Conservation (phyloP, 2,888 invertebrate species). For the Sarcophaga rosellei region DNA sequence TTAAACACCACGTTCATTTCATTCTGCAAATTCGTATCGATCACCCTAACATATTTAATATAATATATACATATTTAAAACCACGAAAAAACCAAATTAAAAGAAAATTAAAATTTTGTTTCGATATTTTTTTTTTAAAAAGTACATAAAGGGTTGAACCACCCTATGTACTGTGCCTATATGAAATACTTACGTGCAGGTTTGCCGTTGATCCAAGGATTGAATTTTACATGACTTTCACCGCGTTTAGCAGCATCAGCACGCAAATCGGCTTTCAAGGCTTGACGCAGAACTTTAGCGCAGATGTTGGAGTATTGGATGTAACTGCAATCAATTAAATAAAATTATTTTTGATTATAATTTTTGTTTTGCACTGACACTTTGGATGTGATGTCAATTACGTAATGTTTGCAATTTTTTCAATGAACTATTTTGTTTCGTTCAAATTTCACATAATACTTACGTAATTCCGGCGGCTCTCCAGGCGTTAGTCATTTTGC, state of each 20-base stretch:
- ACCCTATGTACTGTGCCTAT: background rate
- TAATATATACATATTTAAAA: too few relatives aligned
- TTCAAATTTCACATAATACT: constrained; percentile 78
- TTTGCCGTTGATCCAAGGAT: constrained; percentile 95
- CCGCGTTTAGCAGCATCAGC: constrained; percentile 89
- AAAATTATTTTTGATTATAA: background rate
- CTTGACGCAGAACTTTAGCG: constrained; percentile 89
- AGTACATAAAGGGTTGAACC: too few relatives aligned
- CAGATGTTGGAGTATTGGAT: constrained; percentile 98
- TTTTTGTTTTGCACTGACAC: constrained; percentile 2
- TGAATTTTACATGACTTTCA: constrained; percentile 89
- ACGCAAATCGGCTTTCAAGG: constrained; percentile 89
- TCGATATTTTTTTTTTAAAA: background rate
- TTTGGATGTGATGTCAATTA: constrained; percentile 60
- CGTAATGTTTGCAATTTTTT: constrained; percentile 56
- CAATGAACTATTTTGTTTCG: background rate
- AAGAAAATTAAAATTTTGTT: background rate
- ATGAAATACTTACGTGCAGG: constrained; percentile 87
- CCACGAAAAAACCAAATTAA: too few relatives aligned
- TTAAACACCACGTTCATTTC: too few relatives aligned
- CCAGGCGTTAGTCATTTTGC: constrained; percentile 88
- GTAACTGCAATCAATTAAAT: constrained; percentile 85
- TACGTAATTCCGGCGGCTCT: constrained; percentile 92
- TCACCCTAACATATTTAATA: too few relatives aligned
- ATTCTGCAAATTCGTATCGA: too few relatives aligned